Evolutionary conservation across 2,797 vertebrate species (phyloP), one percentile per base, ranked within the genome.

Genomic region (Myripristis murdjan): DNA sequence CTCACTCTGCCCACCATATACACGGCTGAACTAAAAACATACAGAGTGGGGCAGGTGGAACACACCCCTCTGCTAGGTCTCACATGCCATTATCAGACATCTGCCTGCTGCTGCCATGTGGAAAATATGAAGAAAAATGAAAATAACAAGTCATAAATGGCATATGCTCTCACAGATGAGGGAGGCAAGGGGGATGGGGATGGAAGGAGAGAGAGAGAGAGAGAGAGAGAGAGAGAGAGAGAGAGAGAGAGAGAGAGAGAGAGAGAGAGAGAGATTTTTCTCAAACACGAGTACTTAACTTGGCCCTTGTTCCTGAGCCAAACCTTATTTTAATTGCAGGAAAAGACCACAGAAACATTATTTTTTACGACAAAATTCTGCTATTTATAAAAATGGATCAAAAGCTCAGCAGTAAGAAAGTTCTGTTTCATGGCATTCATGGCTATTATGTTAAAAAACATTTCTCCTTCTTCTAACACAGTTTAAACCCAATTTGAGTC

Each of bases 371-470:
- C 86, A 83, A 87, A 91, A 90, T 92, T 89, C 88, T 88, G 87
- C 90, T 90, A 89, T 91, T 92, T 92, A 91, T 91, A 91, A 92
- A 92, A 85, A 77, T 15, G 57, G 88, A 91, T 92, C 89, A 92
- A 92, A 93, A 82, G 85, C 82, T 70, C 66, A 62, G 87, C 81
- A 80, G 70, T 41, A 79, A 75, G 82, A 87, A 87, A 37, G 73
- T 65, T 88, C 84, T 66, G 85, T 87, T 86, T 91, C 77, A 82
- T 85, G 82, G 84, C 56, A 53, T 85, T 80, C 73, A 66, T 68
- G 85, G 84, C 79, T 86, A 75, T 92, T 90, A 88, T 87, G 76
- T 75, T 59, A 77, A 77, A 88, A 89, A 86, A 82, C 72, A 82
- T 81, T 74, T 80, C 84, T 85, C 72, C 81, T 73, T 79, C 70